Conservation (phyloP, 2,888 invertebrate genomes). For the Acleris sparsana region DNA sequence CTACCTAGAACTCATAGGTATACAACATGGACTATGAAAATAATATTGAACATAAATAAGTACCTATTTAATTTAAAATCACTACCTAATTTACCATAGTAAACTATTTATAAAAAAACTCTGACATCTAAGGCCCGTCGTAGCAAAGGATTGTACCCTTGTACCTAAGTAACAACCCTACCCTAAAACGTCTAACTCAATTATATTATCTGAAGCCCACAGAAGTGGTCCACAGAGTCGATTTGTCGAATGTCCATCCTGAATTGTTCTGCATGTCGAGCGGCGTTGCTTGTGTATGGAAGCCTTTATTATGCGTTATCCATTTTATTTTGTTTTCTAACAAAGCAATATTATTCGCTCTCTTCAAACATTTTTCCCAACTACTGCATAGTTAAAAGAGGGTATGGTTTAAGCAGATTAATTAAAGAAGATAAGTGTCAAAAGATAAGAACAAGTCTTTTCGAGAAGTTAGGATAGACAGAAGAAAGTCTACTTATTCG, state of each 20-base stretch:
- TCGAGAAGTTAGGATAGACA: too few relatives aligned
- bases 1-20: neutral
- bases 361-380: too few relatives aligned
- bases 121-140: neutral
- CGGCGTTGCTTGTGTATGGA: neutral
- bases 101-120: neutral
- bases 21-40: neutral
- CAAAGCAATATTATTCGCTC: too few relatives aligned
- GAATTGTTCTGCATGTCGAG: conserved; percentile 13
- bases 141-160: conserved; percentile 6
- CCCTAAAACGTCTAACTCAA: conserved; percentile 26
- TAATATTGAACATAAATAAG: neutral
- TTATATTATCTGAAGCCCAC: conserved; percentile 27
- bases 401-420: too few relatives aligned
- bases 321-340: neutral
- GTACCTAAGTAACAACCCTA: neutral
- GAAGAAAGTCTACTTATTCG: too few relatives aligned
- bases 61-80: neutral
- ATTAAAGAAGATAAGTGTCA: too few relatives aligned
- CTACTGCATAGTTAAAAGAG: too few relatives aligned
- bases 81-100: neutral
- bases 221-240: conserved; percentile 13
- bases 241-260: conserved; percentile 20
- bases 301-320: neutral
- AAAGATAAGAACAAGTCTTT: too few relatives aligned